Evolutionary conservation across 2,888 invertebrate species (phyloP).

Genomic region (Heliconius aoede): DNA sequence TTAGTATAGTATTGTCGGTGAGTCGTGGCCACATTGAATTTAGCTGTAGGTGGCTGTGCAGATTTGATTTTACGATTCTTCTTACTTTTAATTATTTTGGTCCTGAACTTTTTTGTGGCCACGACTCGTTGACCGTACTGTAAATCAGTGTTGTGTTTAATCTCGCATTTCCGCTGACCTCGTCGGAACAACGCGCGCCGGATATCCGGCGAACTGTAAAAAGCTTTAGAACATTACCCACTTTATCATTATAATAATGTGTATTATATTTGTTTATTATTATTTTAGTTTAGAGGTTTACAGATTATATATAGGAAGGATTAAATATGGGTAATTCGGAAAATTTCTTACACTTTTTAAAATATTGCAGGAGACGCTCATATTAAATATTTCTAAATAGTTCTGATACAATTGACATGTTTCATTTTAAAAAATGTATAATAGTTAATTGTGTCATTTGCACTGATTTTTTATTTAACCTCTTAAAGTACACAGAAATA

Average conservation of each 20-base stretch:
- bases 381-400: no score
- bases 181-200: slow-evolving; percentile 5
- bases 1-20: not conserved
- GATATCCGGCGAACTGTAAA: slow-evolving; percentile 26
- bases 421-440: no score
- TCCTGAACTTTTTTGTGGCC: not conserved
- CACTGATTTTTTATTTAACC: no score
- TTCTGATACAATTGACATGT: no score
- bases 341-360: no score
- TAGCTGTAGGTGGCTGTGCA: no score
- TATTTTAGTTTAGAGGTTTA: not conserved
- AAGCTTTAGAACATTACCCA: slow-evolving; percentile 16
- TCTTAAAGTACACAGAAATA: no score
- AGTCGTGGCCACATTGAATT: not conserved
- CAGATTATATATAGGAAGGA: no score
- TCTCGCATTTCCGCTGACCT: slow-evolving; percentile 10
- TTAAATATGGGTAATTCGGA: no score
- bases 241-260: slow-evolving; percentile 3
- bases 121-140: not conserved
- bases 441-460: no score
- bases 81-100: not conserved
- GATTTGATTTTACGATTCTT: not conserved
- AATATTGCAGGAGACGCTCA: no score
- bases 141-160: slow-evolving; percentile 11
- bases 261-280: not conserved